Evolutionary conservation across 2,797 vertebrate genomes (phyloP), one percentile per base, ranked within the genome.

Genomic region (Meriones psammophilus): DNA sequence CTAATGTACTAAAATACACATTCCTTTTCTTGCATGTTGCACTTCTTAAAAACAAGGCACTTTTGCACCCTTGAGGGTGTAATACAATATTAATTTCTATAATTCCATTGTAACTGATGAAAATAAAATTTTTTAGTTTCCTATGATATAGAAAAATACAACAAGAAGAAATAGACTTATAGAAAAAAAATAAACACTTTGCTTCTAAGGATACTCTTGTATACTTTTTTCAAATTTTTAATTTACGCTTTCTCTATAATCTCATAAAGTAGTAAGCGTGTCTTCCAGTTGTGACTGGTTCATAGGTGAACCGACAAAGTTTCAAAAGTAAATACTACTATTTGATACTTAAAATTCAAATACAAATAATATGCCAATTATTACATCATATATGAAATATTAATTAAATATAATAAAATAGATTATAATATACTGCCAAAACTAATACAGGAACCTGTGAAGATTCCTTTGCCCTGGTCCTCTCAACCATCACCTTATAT

Each of bases 321-420:
- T 69, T 24, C 58, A 85, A 84, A 68, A 71, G 42, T 60, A 50
- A 91, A 22, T 79, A 9, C 20, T 3, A 8, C 15, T 79, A 77
- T 83, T 89, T 87, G 24, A 14, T 36, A 80, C 71, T 66, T 77
- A 86, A 97, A 50, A 69, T 77, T 77, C 22, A 81, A 86, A 71
- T 28, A 71, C 4, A 54, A 62, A 80, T 39, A 81, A 66, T 80
- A 69, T 42, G 2, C 22, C 56, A 18, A 58, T 58, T 58, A 8
- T 50, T 50, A 50, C 50, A 50, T 50, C 5, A 50, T 50, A 50
- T 50, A 50, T 50, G 10, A 50, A 8, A 18, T 18, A 58, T 18
- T 18, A 58, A 58, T 58, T 58, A 17, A 58, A 17, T 18, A 58
- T 58, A 58, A 58, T 58, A 58, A 50, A 50, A 50, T 50, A 50